Base-by-base conservation (phyloP, 2,888 invertebrate species). In the Catocala sponsa region DNA sequence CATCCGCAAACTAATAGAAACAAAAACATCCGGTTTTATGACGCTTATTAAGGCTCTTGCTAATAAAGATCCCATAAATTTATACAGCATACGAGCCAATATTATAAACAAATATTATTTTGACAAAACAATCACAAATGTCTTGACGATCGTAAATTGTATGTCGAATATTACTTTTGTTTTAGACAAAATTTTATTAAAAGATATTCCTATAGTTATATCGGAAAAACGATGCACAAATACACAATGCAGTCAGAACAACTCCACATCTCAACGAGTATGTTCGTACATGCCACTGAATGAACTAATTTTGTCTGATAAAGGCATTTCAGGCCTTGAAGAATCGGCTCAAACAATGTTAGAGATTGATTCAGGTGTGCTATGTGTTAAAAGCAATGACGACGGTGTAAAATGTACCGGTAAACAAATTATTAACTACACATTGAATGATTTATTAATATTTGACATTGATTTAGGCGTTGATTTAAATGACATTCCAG, bases 221-320 rank as follows among this genome's bases (percentile, higher is more conserved):
- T 25, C 50, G 50, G 60, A 60, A 60, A 60, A 60, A 60, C 60
- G 43, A 60, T 60, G 50, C 63, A 63, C 57, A 63, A 57, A 63
- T 53, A 57, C 47, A 52, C 56, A 61, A 56, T 56, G 52, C 56
- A 56, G 52, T 56, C 61, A 56, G 51, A 25, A 25, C 50, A 58
- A 63, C 50, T 63, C 58, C 63, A 58, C 58, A 63, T 63, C 63
- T 58, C 57, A 63, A 63, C 57, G 57, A 63, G 57, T 58, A 63
- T 63, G 63, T 63, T 58, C 58, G 55, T 63, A 59, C 55, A 63
- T 63, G 63, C 63, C 55, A 63, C 59, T 63, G 50, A 59, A 57
- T 57, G 57, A 49, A 57, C 49, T 57, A 57, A 57, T 57, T 57
- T 59, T 55, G 55, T 59, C 55, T 59, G 63, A 59, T 52, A 53